Evolutionary conservation across 2,113 vertebrate species (phyloP).

Genomic region (Labeo rohita): DNA sequence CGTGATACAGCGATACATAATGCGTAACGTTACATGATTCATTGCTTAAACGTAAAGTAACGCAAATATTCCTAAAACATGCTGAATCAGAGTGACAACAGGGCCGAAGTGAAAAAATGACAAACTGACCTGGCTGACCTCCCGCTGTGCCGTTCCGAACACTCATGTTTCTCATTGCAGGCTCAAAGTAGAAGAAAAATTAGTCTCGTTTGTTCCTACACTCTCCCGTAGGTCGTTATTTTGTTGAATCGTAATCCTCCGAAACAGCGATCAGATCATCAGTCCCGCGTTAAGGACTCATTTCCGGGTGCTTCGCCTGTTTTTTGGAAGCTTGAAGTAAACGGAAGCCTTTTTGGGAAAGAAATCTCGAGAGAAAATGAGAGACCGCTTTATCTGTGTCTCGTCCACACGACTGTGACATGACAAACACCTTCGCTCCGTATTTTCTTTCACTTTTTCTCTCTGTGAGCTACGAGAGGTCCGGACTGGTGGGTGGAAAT

Average conservation of each 20-base stretch:
- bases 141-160: conserved; percentile 51
- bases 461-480: not conserved
- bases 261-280: not conserved
- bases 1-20: not conserved
- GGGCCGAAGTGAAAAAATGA: not conserved
- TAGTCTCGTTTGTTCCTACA: not conserved
- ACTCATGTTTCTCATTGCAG: conserved; percentile 73
- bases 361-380: not conserved
- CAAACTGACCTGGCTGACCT: conserved; percentile 61
- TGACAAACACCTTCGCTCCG: no score
- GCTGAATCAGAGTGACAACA: conserved; percentile 27
- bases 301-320: conserved; percentile 32
- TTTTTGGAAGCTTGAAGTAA: not conserved
- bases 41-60: not conserved
- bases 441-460: conserved; percentile 29
- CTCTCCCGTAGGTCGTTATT: not conserved
- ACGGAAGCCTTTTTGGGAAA: not conserved
- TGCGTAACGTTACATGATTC: no score
- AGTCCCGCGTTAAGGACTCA: not conserved
- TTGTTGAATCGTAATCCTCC: not conserved
- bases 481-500: conserved; percentile 64
- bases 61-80: not conserved
- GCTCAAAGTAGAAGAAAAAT: not conserved
- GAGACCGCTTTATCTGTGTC: not conserved
- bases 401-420: not conserved